Conservation (phyloP, 1,140 invertebrate genomes). For the Nasonia longicornis region DNA sequence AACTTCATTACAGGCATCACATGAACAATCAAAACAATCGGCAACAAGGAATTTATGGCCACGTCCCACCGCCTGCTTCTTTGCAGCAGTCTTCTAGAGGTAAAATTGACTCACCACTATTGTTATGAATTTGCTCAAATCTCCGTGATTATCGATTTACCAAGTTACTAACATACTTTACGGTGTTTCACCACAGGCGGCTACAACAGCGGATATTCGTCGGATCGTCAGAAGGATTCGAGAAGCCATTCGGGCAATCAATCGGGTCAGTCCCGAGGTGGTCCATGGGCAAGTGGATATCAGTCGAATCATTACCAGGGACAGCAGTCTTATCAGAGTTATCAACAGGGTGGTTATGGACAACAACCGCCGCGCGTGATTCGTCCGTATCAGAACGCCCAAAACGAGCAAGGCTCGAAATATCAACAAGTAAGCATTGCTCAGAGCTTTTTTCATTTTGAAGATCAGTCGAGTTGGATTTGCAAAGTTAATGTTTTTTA, state of each 20-base stretch:
- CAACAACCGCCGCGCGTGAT: conserved; percentile 20
- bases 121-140: neutral
- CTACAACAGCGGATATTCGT: conserved; percentile 20
- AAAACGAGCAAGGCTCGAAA: neutral
- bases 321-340: conserved; percentile 6
- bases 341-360: neutral
- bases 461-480: neutral
- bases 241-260: conserved; percentile 3
- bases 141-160: neutral
- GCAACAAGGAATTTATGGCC: conserved; percentile 54
- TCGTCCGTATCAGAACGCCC: conserved; percentile 27
- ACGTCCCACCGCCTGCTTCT: conserved; percentile 58
- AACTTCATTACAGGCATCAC: conserved; percentile 55
- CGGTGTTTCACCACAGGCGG: neutral
- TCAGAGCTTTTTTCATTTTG: neutral
- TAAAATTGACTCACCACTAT: conserved; percentile 15
- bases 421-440: conserved; percentile 26
- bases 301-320: neutral
- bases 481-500: neutral
- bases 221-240: conserved; percentile 6
- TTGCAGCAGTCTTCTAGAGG: conserved; percentile 52
- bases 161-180: neutral
- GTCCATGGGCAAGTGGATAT: conserved; percentile 36
- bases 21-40: conserved; percentile 50
- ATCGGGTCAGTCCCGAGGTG: neutral